Conservation (phyloP, 2,113 vertebrate species). For the Erythrolamprus reginae region DNA sequence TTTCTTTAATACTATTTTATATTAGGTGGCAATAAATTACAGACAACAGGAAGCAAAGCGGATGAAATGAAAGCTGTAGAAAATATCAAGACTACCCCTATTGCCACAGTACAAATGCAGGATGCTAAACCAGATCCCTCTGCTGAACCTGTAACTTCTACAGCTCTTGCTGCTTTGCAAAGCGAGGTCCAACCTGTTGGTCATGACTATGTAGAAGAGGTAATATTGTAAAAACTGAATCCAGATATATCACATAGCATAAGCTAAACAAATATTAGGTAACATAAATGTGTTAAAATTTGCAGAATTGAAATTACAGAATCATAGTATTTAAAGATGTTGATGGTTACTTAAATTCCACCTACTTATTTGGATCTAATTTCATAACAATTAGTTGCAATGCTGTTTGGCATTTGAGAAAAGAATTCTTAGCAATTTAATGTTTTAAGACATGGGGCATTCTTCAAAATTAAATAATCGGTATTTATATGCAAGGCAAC, state of each 20-base stretch:
- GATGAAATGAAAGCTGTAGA: conserved; percentile 85
- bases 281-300: not conserved
- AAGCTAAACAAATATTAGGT: not conserved
- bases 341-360: not conserved
- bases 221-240: conserved; percentile 58
- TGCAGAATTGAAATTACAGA: not conserved
- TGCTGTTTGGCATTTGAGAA: not conserved
- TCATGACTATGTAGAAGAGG: conserved; percentile 98
- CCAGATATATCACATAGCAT: not conserved
- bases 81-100: conserved; percentile 67
- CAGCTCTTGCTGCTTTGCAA: conserved; percentile 86
- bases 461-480: not conserved
- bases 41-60: conserved; percentile 80
- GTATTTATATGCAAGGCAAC: not conserved
- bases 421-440: not conserved
- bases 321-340: not conserved
- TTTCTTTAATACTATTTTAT: conserved; percentile 29
- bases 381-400: not conserved
- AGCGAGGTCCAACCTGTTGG: conserved; percentile 97
- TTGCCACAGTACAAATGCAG: conserved; percentile 64
- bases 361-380: not conserved
- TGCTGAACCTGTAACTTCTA: conserved; percentile 78
- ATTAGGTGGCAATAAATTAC: conserved; percentile 90
- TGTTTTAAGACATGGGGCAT: not conserved
- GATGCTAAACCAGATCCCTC: conserved; percentile 78